Base-by-base conservation (phyloP, 23 tunicate genomes). In the Styela clava region DNA sequence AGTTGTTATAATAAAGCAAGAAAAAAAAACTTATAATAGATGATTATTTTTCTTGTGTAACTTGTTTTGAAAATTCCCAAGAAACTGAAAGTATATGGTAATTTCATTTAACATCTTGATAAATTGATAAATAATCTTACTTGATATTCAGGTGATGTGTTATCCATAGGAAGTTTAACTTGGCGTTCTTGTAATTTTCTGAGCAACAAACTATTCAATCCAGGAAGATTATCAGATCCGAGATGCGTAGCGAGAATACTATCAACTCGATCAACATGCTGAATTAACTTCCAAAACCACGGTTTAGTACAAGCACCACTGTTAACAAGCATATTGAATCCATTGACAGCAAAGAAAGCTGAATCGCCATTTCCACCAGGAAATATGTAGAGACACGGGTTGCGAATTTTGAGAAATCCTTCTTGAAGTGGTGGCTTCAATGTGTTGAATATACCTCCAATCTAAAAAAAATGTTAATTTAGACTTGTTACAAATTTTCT, bases 301-400 rank as follows among this genome's bases (percentile, higher is more conserved):
- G 97, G 97, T 33, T 91, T 71, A 87, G 26, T 31, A 85, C 32
- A 61, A 0, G 90, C 74, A 1, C 97, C 97, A 24, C 97, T 91
- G 68, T 91, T 86, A 16, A 91, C 61, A 7, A 91, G 78, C 70
- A 86, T 68, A 29, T 86, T 91, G 72, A 83, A 91, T 2, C 85
- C 85, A 65, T 86, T 71, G 52, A 86, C 81, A 23, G 79, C 81
- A 30, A 91, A 79, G 33, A 82, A 91, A 20, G 90, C 86, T 16
- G 97, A 91, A 36, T 91, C 97, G 24, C 97, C 97, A 78, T 72
- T 73, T 9, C 97, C 97, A 56, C 85, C 85, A 18, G 97, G 97
- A 61, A 91, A 86, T 7, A 91, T 67, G 76, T 83, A 91, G 30
- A 91, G 23, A 34, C 82, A 79, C 2, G 97, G 97, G 9, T 69